phyloP scores from a whole-genome alignment of 2,888 invertebrate species.

The Terebella lapidaria region DNA sequence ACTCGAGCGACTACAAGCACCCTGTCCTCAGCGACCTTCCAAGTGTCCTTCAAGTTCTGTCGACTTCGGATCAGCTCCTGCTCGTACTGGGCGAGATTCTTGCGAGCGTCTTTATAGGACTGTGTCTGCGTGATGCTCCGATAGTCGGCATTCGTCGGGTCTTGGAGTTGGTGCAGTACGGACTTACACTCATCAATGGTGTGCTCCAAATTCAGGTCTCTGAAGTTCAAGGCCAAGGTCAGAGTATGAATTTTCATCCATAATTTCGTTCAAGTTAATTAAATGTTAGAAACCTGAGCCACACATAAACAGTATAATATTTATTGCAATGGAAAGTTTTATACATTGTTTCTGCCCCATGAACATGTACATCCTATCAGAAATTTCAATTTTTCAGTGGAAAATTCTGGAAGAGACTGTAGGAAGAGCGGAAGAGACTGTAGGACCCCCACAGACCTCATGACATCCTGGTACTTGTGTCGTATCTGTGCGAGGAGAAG shows the following conservation, averaged over 20 bases:
- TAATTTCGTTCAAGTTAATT: no score
- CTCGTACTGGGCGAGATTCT: conserved; percentile 5
- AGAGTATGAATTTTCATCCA: neutral
- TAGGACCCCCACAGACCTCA: conserved; percentile 34
- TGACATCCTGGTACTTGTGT: conserved; percentile 29
- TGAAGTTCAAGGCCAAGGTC: conserved; percentile 12
- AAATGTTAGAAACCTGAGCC: no score
- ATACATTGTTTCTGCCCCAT: no score
- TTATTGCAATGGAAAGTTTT: no score
- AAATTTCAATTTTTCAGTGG: no score
- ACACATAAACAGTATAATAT: no score
- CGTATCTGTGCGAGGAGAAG: conserved; percentile 26
- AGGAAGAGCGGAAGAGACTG: no score
- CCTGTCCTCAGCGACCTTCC: conserved; percentile 16
- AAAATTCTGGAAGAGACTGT: no score
- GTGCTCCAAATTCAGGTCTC: conserved; percentile 27
- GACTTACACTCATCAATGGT: conserved; percentile 18
- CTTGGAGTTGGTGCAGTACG: conserved; percentile 3
- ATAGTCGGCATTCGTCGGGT: conserved; percentile 2
- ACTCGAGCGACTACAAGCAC: conserved; percentile 5
- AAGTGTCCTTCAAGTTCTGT: conserved; percentile 9
- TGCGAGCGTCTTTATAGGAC: conserved; percentile 7
- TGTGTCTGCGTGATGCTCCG: conserved; percentile 8
- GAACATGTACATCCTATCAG: no score
- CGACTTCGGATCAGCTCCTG: conserved; percentile 8